Evolutionary conservation across 2,113 vertebrate genomes (phyloP), one percentile per base, ranked within the genome.

Genomic region (Alouatta palliata): DNA sequence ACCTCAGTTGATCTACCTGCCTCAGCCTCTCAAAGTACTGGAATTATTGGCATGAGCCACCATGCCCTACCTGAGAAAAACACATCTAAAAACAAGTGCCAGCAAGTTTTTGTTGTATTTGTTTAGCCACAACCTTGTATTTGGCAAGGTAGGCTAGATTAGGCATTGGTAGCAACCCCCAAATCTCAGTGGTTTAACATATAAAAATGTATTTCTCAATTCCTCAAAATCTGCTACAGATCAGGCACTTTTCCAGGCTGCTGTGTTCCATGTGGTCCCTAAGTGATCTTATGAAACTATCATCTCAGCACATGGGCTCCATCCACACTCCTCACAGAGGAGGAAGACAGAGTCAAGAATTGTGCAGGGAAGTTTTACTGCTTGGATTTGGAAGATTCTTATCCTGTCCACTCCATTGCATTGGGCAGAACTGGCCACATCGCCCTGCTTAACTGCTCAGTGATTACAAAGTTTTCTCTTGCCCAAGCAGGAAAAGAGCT

Each of bases 221-320:
- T 14, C 32, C 45, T 61, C 61, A 90, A 40, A 52, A n/a, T 32
- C 9, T 87, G 30, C 32, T 47, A 4, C 19, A 70, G 49, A 40
- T 16, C 1, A 37, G 23, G 21, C 11, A 12, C 13, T 85, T 30
- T 47, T 25, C 12, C 4, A 27, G 43, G 20, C 54, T 77, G 30
- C 73, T 73, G 1, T 23, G 8, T 2, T 75, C 80, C 25, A 21
- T 8, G 16, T 16, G 27, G 20, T 71, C 73, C 40, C 35, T 83
- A 45, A 32, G 45, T 0, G 0, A 58, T 52, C 5, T 27, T 43
- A 7, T 1, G 12, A 40, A 16, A 30, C 32, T 4, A 52, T 0
- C 8, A 13, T 35, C 23, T 73, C 52, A 66, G 43, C 6, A 32
- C 8, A 43, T n/a, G 8, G 35, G 32, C 16, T 88, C 25, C 64